Percentiles rank a stretch among this genome's conserved stretches.
Conservation (phyloP, 2,113 vertebrate species). For the Conger conger region DNA sequence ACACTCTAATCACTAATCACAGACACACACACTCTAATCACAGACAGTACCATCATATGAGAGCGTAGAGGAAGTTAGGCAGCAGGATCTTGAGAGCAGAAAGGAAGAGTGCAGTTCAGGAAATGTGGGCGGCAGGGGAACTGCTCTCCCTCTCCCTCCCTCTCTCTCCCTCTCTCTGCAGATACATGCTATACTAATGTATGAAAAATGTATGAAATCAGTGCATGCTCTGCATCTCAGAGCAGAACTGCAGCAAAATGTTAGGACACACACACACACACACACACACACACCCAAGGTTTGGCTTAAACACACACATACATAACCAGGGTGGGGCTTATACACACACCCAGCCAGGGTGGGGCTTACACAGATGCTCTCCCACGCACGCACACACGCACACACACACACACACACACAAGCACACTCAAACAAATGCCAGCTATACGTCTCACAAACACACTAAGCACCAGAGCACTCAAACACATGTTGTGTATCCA, state of each 20-base stretch:
- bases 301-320: background rate
- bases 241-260: background rate
- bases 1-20: background rate
- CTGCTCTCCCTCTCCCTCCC: background rate
- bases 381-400: background rate
- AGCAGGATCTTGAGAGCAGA: background rate
- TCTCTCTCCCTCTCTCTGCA: constrained; percentile 36
- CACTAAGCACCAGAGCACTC: too few species aligned
- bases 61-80: background rate
- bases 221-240: background rate
- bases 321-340: too few species aligned
- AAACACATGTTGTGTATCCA: background rate
- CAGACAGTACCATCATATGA: background rate
- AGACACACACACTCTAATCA: background rate
- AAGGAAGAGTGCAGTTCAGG: background rate
- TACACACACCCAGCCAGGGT: too few species aligned
- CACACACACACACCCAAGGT: background rate
- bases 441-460: too few species aligned
- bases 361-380: background rate
- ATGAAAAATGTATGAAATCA: constrained; percentile 3
- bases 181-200: background rate
- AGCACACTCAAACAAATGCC: background rate
- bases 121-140: background rate
- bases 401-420: background rate
- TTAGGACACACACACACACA: background rate